Conservation (phyloP, 2,797 vertebrate species). For the Falco rusticolus region DNA sequence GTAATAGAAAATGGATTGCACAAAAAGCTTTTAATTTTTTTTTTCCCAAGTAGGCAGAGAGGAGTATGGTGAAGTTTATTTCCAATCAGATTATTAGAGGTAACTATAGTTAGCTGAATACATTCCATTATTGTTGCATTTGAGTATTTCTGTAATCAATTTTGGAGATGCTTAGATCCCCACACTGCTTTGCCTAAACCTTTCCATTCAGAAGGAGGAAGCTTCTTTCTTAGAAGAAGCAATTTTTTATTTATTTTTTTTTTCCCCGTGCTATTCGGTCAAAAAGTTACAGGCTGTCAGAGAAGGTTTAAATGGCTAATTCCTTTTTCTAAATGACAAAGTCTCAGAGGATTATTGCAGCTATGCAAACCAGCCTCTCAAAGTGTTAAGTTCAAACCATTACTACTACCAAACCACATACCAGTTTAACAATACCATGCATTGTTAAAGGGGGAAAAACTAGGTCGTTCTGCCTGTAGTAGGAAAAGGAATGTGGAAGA, state of each 20-base stretch:
- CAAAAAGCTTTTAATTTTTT: neutral
- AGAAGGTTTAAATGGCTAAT: neutral
- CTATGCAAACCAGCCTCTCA: neutral
- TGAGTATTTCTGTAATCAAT: neutral
- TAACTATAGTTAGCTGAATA: neutral
- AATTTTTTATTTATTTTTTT: neutral
- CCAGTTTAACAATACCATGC: neutral
- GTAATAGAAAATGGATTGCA: neutral
- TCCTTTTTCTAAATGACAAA: neutral
- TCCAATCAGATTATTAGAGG: neutral
- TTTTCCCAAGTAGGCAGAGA: neutral
- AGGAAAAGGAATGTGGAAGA: neutral
- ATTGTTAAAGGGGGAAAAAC: neutral
- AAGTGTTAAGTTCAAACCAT: neutral
- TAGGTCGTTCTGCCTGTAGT: neutral
- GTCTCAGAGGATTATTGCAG: neutral
- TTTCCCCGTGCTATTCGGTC: neutral
- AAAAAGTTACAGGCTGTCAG: neutral
- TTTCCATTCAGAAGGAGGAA: neutral
- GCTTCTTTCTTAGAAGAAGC: neutral
- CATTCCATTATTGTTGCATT: neutral
- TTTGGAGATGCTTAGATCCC: neutral
- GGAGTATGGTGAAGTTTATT: neutral
- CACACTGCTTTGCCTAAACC: neutral
- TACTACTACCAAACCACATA: neutral